Base-by-base conservation (phyloP, 2,888 invertebrate genomes). In the Cephus runcator region DNA sequence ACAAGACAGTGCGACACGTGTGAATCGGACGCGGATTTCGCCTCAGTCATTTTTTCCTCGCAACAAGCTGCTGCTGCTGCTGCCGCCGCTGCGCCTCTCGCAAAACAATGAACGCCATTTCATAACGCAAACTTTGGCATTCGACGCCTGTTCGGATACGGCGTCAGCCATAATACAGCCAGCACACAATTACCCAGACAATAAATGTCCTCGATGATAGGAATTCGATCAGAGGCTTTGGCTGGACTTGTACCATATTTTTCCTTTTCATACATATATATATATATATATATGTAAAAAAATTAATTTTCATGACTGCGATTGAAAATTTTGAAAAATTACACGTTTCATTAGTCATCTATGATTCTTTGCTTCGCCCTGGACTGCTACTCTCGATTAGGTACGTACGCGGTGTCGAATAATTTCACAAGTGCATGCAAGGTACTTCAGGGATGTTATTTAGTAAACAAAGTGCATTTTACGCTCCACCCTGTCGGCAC, bases 401-500 rank as follows among this genome's bases (percentile, higher is more conserved):
- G 1, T 40, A 75, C 23, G 68, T 33, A 34, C 76, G 79, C 80
- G 79, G 79, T 76, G 81, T 79, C 83, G 79, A 80, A 74, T 80
- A 75, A 81, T 73, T 76, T 40, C 69, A 76, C 79, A 77, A 79
- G 76, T 77, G 79, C 79, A 36, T 69, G 30, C 15, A 69, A 84
- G 82, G 84, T 83, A 86, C 88, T 87, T 81, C 80, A 83, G 86
- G 85, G 86, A 87, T 85, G 86, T 89, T 91, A 91, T 91, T 91
- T 91, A 90, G 87, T 90, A 91, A 91, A 91, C 90, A 91, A 88
- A 90, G 88, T 88, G 88, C 88, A 87, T 89, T 88, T 88, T 86
- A 88, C 87, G 87, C 86, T 85, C 85, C 85, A 86, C 85, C 85
- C 83, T 81, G 83, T 85, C 85, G 90, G 90, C 91, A 91, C 91